Conservation (phyloP, 1,140 invertebrate genomes). For the Thaumetopoea pityocampa region DNA sequence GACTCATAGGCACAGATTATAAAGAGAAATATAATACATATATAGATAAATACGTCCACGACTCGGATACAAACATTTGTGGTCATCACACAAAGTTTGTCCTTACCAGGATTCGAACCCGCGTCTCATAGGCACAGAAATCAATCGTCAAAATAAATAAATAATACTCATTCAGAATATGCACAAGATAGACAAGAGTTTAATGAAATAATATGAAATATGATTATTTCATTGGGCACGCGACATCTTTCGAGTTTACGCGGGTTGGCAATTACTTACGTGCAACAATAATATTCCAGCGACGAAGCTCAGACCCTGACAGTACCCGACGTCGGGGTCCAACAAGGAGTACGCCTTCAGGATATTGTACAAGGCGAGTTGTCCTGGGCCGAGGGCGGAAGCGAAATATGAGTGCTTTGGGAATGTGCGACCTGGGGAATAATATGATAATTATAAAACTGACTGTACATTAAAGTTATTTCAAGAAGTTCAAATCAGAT, state of each 20-base stretch:
- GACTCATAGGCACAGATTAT: too few relatives aligned
- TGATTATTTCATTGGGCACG: neutral
- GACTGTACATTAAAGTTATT: too few relatives aligned
- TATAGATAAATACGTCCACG: too few relatives aligned
- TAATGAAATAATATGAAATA: neutral
- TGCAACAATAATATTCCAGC: constrained; percentile 95
- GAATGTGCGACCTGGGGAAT: constrained; percentile 88
- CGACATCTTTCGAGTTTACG: neutral
- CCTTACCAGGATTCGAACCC: too few relatives aligned
- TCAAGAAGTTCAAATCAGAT: too few relatives aligned
- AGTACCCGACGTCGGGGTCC: constrained; percentile 96
- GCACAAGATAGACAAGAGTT: too few relatives aligned
- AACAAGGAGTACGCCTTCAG: constrained; percentile 96
- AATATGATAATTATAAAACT: neutral
- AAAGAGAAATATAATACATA: too few relatives aligned
- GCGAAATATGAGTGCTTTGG: constrained; percentile 95
- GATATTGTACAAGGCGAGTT: constrained; percentile 94
- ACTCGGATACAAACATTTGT: too few relatives aligned
- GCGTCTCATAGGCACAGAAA: too few relatives aligned
- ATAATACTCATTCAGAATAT: too few relatives aligned
- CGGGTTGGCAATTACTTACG: constrained; percentile 77
- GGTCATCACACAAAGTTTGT: too few relatives aligned
- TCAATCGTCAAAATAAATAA: too few relatives aligned
- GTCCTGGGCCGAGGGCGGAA: constrained; percentile 90
- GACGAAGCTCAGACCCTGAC: constrained; percentile 96